These are phyloP conservation scores for Pangasianodon gigas DNA, from an alignment of 2,113 vertebrate genomes.

Conservation along the genomic window DNA sequence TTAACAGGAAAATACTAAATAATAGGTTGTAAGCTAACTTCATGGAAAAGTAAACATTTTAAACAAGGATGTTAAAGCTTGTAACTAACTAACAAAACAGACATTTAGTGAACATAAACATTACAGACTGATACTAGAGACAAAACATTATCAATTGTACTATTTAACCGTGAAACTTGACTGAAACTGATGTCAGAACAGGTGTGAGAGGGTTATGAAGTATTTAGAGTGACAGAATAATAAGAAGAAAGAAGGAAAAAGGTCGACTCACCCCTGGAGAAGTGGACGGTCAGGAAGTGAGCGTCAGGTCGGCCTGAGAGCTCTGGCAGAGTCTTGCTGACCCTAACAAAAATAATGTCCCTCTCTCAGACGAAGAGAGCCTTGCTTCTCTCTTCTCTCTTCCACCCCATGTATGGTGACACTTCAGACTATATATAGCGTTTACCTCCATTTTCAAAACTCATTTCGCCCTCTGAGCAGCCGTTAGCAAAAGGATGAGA, in stretches of 20 bases:
- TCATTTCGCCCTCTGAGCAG: slow-evolving; percentile 44
- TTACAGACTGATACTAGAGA: not conserved
- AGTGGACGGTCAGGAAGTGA: slow-evolving; percentile 62
- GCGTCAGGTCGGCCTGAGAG: slow-evolving; percentile 72
- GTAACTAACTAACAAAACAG: not conserved
- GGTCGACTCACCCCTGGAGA: slow-evolving; percentile 80
- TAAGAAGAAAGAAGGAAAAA: not conserved
- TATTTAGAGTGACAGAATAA: not conserved
- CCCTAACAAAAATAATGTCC: slow-evolving; percentile 82
- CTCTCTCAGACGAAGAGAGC: slow-evolving; percentile 72
- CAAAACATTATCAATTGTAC: not conserved
- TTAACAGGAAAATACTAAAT: not conserved
- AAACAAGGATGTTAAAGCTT: not conserved
- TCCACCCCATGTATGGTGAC: slow-evolving; percentile 89
- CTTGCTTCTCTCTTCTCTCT: slow-evolving; percentile 68
- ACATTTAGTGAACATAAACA: not conserved
- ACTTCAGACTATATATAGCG: slow-evolving; percentile 92
- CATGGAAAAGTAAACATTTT: too few relatives aligned
- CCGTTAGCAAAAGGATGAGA: not conserved
- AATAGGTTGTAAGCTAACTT: too few relatives aligned
- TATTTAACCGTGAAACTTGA: not conserved
- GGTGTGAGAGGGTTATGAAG: not conserved
- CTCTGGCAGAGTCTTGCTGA: slow-evolving; percentile 77
- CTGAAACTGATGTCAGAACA: not conserved
- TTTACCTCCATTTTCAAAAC: slow-evolving; percentile 65